Evolutionary conservation across 2,113 vertebrate species (phyloP).

Genomic region (Polyodon spathula): DNA sequence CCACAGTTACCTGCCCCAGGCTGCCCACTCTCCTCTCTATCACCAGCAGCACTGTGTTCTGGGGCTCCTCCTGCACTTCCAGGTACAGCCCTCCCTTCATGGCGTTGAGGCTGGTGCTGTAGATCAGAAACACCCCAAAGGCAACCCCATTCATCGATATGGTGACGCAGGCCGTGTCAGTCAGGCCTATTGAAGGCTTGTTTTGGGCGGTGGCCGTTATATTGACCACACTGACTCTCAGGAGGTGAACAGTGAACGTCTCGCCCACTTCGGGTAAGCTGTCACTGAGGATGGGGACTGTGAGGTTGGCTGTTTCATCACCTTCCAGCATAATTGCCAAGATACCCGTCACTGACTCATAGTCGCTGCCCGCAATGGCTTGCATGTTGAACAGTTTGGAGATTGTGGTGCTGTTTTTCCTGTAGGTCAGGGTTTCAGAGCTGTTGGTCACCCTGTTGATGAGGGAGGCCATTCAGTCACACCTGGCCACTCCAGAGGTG

Average conservation of each 20-base stretch:
- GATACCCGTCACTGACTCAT: conserved; percentile 56
- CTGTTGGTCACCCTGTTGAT: conserved; percentile 36
- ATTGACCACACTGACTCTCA: conserved; percentile 72
- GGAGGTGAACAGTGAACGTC: conserved; percentile 73
- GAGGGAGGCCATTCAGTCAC: conserved; percentile 69
- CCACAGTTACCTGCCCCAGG: conserved; percentile 75
- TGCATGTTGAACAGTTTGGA: conserved; percentile 63
- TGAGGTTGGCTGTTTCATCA: conserved; percentile 72
- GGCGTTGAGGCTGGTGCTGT: conserved; percentile 63
- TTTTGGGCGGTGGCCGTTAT: conserved; percentile 59
- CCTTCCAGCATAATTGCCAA: conserved; percentile 69
- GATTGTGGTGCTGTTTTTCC: conserved; percentile 70
- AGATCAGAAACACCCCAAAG: conserved; percentile 86
- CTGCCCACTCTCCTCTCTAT: conserved; percentile 82
- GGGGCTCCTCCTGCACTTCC: conserved; percentile 70
- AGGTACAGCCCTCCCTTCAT: conserved; percentile 62
- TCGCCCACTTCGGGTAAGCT: conserved; percentile 81
- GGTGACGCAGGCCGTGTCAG: conserved; percentile 67
- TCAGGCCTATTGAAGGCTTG: conserved; percentile 72
- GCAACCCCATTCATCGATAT: conserved; percentile 91
- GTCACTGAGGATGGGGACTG: conserved; percentile 77
- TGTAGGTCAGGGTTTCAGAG: conserved; percentile 66
- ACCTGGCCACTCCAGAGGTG: conserved; percentile 47
- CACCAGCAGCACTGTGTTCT: conserved; percentile 63
- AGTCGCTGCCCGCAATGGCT: conserved; percentile 77